Evolutionary conservation across 2,888 invertebrate genomes (phyloP).

Genomic region (Steinernema hermaphroditum): DNA sequence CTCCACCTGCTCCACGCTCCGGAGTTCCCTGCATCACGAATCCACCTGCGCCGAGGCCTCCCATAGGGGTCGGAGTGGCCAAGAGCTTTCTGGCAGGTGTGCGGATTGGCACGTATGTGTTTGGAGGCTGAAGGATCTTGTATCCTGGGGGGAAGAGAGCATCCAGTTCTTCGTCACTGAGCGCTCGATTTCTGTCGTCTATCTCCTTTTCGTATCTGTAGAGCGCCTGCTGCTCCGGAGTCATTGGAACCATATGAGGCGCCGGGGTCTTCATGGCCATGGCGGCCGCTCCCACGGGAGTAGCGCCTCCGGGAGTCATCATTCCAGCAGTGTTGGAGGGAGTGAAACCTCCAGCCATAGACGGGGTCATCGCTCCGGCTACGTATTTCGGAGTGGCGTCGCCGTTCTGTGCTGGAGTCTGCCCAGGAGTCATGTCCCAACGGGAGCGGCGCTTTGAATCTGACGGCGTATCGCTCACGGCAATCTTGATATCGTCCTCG

Average conservation of each 20-base stretch:
- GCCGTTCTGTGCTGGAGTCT: slow-evolving; percentile 68
- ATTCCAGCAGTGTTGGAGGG: slow-evolving; percentile 67
- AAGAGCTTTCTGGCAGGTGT: slow-evolving; percentile 96
- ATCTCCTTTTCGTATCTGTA: slow-evolving; percentile 76
- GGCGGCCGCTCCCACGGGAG: slow-evolving; percentile 77
- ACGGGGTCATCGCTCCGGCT: slow-evolving; percentile 40
- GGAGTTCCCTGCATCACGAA: slow-evolving; percentile 82
- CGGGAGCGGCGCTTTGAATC: slow-evolving; percentile 87
- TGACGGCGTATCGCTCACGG: slow-evolving; percentile 80
- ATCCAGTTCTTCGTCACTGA: slow-evolving; percentile 95
- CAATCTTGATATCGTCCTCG: slow-evolving; percentile 43
- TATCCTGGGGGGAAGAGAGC: slow-evolving; percentile 96
- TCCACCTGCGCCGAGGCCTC: slow-evolving; percentile 75
- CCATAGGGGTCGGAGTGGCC: slow-evolving; percentile 94
- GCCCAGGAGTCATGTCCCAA: slow-evolving; percentile 94
- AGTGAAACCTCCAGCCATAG: slow-evolving; percentile 55
- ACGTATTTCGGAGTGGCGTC: slow-evolving; percentile 47
- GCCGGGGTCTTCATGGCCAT: slow-evolving; percentile 99
- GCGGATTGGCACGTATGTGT: slow-evolving; percentile 87
- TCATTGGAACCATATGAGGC: slow-evolving; percentile 82
- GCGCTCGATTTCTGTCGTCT: slow-evolving; percentile 92
- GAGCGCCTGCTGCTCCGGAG: slow-evolving; percentile 93
- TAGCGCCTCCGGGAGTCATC: slow-evolving; percentile 69
- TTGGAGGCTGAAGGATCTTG: slow-evolving; percentile 87
- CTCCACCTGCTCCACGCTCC: slow-evolving; percentile 47